phyloP scores from a whole-genome alignment of 2,797 vertebrate genomes.

The Telmatherina bonti region DNA sequence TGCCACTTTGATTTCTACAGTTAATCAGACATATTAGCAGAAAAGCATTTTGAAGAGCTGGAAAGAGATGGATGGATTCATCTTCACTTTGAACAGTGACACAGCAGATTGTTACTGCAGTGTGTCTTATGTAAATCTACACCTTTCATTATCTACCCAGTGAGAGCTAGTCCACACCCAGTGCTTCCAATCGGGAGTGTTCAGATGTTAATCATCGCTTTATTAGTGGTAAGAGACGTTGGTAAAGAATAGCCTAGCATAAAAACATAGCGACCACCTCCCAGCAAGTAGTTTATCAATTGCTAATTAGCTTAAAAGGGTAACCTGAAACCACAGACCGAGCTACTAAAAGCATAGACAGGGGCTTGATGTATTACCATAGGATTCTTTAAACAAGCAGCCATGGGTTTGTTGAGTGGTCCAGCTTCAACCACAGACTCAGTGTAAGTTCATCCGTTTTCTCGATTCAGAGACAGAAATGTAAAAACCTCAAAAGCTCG shows the following conservation, averaged over 20 bases:
- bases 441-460: conserved; percentile 42
- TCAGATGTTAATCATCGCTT: conserved; percentile 29
- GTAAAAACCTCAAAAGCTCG: conserved; percentile 65
- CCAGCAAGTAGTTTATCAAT: conserved; percentile 66
- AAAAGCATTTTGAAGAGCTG: conserved; percentile 34
- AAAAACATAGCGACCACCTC: conserved; percentile 57
- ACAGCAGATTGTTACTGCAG: conserved; percentile 15
- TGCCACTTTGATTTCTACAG: conserved; percentile 32
- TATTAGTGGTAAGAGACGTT: conserved; percentile 19
- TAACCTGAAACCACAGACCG: conserved; percentile 69
- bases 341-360: conserved; percentile 57
- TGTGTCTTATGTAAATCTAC: conserved; percentile 30
- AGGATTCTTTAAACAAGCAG: conserved; percentile 50
- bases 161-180: conserved; percentile 21
- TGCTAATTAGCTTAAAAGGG: conserved; percentile 78
- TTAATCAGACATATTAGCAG: conserved; percentile 43
- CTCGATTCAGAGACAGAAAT: conserved; percentile 38
- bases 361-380: conserved; percentile 44
- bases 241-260: conserved; percentile 30
- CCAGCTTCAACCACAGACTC: conserved; percentile 45
- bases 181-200: conserved; percentile 18
- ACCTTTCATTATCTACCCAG: conserved; percentile 19
- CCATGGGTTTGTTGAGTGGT: conserved; percentile 53
- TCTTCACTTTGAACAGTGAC: conserved; percentile 31
- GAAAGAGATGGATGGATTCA: conserved; percentile 10